Evolutionary conservation across 1,140 invertebrate genomes (phyloP), one percentile per base, ranked within the genome.

Genomic region (Nymphalis io): DNA sequence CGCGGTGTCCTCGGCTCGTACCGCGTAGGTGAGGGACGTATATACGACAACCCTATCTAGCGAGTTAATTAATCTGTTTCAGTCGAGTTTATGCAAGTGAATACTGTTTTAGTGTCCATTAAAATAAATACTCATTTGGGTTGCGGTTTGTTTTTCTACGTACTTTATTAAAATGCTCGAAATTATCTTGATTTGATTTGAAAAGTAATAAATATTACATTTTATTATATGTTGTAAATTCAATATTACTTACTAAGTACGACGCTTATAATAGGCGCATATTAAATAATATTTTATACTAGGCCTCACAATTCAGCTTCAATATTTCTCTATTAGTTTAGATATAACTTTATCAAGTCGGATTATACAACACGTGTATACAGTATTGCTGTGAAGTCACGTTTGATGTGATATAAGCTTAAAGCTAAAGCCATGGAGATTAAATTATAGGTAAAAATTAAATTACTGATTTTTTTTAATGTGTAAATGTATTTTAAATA

Each of bases 21-120:
- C 11, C 21, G 74, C 83, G 81, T 83, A 82, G 81, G 75, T 78
- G 76, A 76, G 60, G 65, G 53, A 21, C 74, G 77, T 79, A 23
- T 23, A 13, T 21, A 53, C 20, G 6, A 80, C 63, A 58, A 40
- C 63, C 63, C 60, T 63, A 63, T 51, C 63, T 38, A 38, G 74
- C 66, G 57, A 40, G 61, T 66, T 75, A 72, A 75, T 78, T 74
- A 77, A 65, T 62, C 55, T 48, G 71, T 62, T 69, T 42, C 60
- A 64, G 55, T 64, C 42, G 46, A 71, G 55, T 44, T 64, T 68
- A 68, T 74, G 48, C 64, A 74, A 20, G 44, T 57, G 39, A 59
- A 58, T 66, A 66, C 4, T 33, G 12, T 51, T 60, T 20, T 65
- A 58, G 44, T 65, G 16, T 20, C 44, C 3, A 39, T 55, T 59